Percentiles rank a stretch among this genome's conserved stretches.
Conservation (phyloP, 2,113 vertebrate genomes). For the Ovis aries region ARS-UI_Ramb_v3.0 NC_056076.1:61855501-61856000, state of each 20-base stretch:
- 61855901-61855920: neutral
- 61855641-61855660: neutral
- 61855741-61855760: neutral
- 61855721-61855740: neutral
- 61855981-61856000: neutral
- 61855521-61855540: neutral
- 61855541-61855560: neutral
- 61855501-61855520: fast-evolving
- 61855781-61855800: neutral
- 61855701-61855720: neutral
- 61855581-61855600: neutral
- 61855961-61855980: neutral
- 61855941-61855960: neutral
- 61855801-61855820: neutral
- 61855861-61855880: neutral
- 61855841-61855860: neutral
- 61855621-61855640: too few species aligned
- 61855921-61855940: neutral
- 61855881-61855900: neutral
- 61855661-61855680: neutral
- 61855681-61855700: neutral
- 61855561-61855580: fast-evolving
- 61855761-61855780: neutral
- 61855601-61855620: too few species aligned
- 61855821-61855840: fast-evolving